Percentiles rank a stretch among this genome's conserved stretches.
Evolutionary conservation across 2,113 vertebrate species (phyloP).

Genomic region (Pseudopipra pipra): DNA sequence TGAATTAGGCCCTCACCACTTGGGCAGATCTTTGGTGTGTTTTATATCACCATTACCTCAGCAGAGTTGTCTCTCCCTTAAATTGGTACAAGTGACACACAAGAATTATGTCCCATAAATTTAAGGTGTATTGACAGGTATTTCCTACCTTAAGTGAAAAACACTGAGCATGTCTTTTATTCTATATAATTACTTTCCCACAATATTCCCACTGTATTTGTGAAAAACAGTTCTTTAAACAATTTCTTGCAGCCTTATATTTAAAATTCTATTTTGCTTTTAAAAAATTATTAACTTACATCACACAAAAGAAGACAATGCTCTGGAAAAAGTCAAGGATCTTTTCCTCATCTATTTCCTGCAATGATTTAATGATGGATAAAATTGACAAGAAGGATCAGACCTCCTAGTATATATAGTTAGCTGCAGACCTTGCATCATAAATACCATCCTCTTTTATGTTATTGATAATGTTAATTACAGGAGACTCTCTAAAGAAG

Average conservation of each 20-base stretch:
- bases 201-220: background rate
- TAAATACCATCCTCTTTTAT: background rate
- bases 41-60: background rate
- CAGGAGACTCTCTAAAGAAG: background rate
- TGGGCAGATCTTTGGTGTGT: background rate
- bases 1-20: background rate
- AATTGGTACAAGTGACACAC: background rate
- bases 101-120: background rate
- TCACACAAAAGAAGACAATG: background rate
- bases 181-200: background rate
- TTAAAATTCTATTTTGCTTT: background rate
- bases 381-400: background rate
- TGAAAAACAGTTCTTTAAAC: background rate
- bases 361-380: background rate
- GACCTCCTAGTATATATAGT: background rate
- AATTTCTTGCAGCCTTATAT: background rate
- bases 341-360: background rate
- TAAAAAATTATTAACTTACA: background rate
- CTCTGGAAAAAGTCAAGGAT: background rate
- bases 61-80: background rate
- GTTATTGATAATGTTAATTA: background rate
- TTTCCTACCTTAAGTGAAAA: background rate
- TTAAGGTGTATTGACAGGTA: background rate
- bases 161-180: background rate
- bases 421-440: background rate